Evolutionary conservation across 1,140 invertebrate genomes (phyloP).

Genomic region (Papilio aristodemus): DNA sequence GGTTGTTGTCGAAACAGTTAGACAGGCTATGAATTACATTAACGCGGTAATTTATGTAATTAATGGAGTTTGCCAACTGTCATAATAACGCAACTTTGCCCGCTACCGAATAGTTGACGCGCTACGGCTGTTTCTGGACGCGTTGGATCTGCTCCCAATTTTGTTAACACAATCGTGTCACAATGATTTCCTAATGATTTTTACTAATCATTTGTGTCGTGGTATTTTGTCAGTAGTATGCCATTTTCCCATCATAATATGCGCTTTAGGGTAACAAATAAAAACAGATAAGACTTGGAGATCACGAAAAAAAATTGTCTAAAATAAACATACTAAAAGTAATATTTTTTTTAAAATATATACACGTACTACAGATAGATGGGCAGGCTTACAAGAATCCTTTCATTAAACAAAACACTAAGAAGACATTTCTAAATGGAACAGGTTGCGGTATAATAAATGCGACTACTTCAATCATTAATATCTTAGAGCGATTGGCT

Average conservation of each 20-base stretch:
- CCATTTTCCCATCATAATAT: no score
- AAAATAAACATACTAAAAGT: no score
- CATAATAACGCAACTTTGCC: slow-evolving; percentile 57
- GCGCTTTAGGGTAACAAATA: no score
- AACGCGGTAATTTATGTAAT: slow-evolving; percentile 66
- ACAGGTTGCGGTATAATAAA: slow-evolving; percentile 41
- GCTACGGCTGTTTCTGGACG: slow-evolving; percentile 40
- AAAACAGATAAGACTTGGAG: no score
- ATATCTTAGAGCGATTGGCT: slow-evolving; percentile 61
- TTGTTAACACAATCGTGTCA: slow-evolving; percentile 15
- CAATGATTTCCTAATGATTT: no score
- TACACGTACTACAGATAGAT: no score
- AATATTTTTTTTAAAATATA: no score
- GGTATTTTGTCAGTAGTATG: no score
- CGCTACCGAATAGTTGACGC: slow-evolving; percentile 51
- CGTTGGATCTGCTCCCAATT: slow-evolving; percentile 4
- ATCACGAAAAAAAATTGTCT: no score
- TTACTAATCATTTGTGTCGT: no score
- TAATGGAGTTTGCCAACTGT: slow-evolving; percentile 68
- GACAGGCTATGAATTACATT: slow-evolving; percentile 67
- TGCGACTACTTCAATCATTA: slow-evolving; percentile 52
- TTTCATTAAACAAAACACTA: not conserved
- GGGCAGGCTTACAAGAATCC: not conserved
- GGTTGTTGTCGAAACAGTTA: slow-evolving; percentile 50
- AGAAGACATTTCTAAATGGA: slow-evolving; percentile 34